These are phyloP conservation scores for Aphodius sticticus DNA, from an alignment of 2,888 invertebrate species.

Conservation along the genomic window DNA sequence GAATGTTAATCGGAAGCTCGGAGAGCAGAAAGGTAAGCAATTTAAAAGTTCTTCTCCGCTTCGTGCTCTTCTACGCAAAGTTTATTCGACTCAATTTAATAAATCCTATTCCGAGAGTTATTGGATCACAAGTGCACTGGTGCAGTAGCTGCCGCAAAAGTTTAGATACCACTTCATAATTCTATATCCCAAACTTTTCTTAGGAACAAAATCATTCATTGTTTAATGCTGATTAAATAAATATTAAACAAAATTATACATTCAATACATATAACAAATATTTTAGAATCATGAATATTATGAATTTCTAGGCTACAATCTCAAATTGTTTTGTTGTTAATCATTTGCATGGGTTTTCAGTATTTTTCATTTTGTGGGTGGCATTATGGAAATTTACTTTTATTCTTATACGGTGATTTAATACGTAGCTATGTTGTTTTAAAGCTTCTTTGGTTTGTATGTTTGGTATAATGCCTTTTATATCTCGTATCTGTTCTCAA, in stretches of 20 bases:
- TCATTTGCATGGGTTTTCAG: no score
- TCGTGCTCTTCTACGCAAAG: neutral
- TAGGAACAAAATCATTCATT: neutral
- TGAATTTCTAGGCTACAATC: no score
- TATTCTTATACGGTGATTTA: no score
- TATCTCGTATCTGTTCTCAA: no score
- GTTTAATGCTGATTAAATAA: neutral
- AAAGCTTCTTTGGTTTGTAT: no score
- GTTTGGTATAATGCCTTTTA: no score
- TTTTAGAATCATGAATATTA: no score
- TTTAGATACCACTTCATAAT: neutral
- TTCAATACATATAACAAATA: no score
- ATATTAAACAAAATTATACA: neutral
- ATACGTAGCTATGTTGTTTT: no score
- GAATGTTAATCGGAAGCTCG: conserved; percentile 29
- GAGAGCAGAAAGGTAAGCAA: conserved; percentile 11
- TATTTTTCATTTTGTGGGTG: no score
- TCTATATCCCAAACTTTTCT: neutral
- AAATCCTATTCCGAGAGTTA: neutral
- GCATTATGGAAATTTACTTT: no score
- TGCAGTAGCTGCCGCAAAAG: neutral
- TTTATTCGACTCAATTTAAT: neutral
- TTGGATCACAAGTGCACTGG: conserved; percentile 4
- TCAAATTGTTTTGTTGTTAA: no score
- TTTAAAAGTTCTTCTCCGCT: neutral